Evolutionary conservation across 2,797 vertebrate genomes (phyloP), one percentile per base, ranked within the genome.

Genomic region (Phataginus tricuspis): DNA sequence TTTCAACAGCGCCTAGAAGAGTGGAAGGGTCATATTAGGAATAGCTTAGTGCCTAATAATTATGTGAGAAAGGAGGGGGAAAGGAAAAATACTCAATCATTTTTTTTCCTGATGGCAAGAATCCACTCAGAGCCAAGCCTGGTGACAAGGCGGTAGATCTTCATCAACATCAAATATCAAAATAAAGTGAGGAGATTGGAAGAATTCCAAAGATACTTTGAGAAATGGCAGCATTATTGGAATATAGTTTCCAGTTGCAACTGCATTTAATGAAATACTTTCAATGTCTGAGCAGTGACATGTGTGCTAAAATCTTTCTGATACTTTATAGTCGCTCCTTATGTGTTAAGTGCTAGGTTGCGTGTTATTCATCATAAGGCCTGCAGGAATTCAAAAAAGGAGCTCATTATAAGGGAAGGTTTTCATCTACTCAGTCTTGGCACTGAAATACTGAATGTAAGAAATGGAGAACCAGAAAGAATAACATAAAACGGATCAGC

Each of bases 201-300:
- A 12, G 37, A 86, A 66, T 97, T 95, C 78, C 83, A 94, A 91
- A 95, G 83, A 68, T 64, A 51, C 45, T 79, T 75, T 72, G 91
- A 93, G 75, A 88, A 83, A 93, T 29, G 12, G 42, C 39, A 53
- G 37, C 31, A 63, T 66, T 69, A 31, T 37, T 75, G 91, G 68
- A 71, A n/a, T 90, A 74, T 61, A 78, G 82, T 51, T 94, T 82
- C 34, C 23, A 77, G 42, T 84, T 87, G 85, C 59, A 92, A 77
- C 37, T 71, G 18, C 68, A 83, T 68, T 53, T 85, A 59, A 95
- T 0, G 8, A 86, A 95, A 82, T 45, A 34, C 80, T 51, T 37
- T 75, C 27, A 27, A 55, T 91, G 64, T 55, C 39, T 88, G 88
- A 89, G 69, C 31, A 61, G 49, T 18, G 45, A 74, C 78, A 34